Evolutionary conservation across 1,140 invertebrate species (phyloP), one percentile per base, ranked within the genome.

Genomic region (Anagrus nilaparvatae): DNA sequence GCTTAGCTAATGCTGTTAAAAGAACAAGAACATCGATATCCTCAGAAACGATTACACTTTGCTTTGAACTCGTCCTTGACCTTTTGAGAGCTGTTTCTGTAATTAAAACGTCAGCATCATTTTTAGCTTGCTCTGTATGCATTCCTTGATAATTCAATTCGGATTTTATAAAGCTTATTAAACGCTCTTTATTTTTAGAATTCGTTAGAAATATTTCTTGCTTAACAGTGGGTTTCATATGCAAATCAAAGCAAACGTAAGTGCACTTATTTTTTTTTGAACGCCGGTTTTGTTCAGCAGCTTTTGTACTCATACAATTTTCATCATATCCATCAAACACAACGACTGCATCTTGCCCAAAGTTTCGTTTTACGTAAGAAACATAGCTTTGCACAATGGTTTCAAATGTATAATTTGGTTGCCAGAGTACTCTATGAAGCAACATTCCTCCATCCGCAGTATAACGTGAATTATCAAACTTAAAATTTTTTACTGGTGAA

Each of bases 1-100:
- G 19, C n/a, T n/a, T n/a, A 30, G 25, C 31, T 46, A 52, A 48
- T 46, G 42, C 50, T 46, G 56, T 60, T 43, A 59, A 50, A 54
- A 61, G 44, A 33, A 63, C 51, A 13, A 63, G 48, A 32, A 61
- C 48, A 55, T 62, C 60, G 29, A 61, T 58, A 50, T 64, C 59
- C 57, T 63, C 51, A 45, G 53, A 52, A 33, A 60, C 51, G 30
- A 65, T 56, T 40, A 58, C 46, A 24, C 50, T 44, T 53, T 50
- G 51, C 19, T 53, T 55, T 51, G 56, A 24, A 46, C 40, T 34
- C 13, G n/a, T 9, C 6, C 9, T 17, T 14, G 27, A 5, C 8
- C 18, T 29, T 52, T 59, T 44, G 48, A 61, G 58, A 36, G 58
- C 55, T 46, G 54, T 58, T 20, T 58, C 48, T 33, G 60, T 46